Conservation (phyloP, 2,888 invertebrate species). For the Drosophila nigricruria region DNA sequence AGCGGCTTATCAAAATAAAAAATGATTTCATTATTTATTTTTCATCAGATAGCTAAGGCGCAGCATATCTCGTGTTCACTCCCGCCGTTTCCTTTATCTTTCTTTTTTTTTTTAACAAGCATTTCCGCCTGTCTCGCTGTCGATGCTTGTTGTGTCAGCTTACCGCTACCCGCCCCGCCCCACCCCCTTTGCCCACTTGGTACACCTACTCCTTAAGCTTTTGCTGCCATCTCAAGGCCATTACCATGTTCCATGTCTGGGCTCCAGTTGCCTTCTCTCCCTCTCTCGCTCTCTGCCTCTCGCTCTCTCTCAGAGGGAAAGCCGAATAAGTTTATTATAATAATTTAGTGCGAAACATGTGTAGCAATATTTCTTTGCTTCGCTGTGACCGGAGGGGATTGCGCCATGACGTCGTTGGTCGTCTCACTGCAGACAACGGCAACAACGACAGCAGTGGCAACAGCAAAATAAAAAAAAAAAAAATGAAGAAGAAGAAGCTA, state of each 20-base stretch:
- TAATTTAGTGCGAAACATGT: conserved; percentile 76
- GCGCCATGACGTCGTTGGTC: conserved; percentile 27
- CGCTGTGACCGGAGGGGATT: conserved; percentile 30
- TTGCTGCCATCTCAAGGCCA: conserved; percentile 12
- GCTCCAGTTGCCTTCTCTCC: neutral
- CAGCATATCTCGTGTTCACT: conserved; percentile 51
- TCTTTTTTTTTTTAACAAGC: conserved; percentile 48
- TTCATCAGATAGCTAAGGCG: conserved; percentile 72
- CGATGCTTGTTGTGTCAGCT: conserved; percentile 55
- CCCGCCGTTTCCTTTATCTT: conserved; percentile 8
- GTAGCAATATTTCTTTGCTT: conserved; percentile 57
- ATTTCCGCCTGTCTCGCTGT: conserved; percentile 62
- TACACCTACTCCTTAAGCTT: conserved; percentile 1
- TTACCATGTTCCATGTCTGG: conserved; percentile 8
- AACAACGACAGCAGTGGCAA: conserved; percentile 1
- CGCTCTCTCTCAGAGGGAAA: conserved; percentile 9
- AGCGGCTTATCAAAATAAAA: conserved; percentile 81
- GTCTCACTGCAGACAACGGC: conserved; percentile 6
- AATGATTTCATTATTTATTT: conserved; percentile 81
- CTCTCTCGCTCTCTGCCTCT: neutral
- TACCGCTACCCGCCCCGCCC: conserved; percentile 10
- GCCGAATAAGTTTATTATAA: conserved; percentile 74
- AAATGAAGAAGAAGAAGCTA: conserved; percentile 11
- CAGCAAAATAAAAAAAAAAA: too few species aligned
- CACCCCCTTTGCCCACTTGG: neutral